Conservation (phyloP, 2,797 vertebrate species). For the Phrynocephalus guinanensis region DNA sequence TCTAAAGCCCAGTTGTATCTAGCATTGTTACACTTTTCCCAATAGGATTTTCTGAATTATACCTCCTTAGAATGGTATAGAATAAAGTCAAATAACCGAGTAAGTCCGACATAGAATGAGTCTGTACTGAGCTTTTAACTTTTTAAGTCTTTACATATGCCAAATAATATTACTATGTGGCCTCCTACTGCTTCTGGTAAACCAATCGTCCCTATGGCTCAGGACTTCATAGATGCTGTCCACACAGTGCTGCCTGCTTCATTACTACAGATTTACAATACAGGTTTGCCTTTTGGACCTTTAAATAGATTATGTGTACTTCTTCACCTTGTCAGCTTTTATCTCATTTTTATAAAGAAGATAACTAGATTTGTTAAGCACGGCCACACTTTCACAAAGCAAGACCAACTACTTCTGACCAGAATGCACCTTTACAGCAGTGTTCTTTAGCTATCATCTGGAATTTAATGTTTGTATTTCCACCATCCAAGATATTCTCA, state of each 20-base stretch:
- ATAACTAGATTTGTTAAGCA: constrained; percentile 53
- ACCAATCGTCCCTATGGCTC: not conserved
- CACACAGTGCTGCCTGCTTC: not conserved
- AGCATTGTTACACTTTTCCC: no score
- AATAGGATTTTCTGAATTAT: no score
- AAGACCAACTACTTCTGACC: constrained; percentile 34
- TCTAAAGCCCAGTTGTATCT: no score
- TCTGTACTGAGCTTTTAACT: no score
- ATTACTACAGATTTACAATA: not conserved
- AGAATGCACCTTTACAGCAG: not conserved
- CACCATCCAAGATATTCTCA: not conserved
- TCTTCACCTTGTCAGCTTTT: not conserved
- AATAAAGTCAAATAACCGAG: no score
- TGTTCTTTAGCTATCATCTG: not conserved
- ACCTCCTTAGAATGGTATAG: no score
- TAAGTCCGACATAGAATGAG: no score
- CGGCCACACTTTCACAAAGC: not conserved
- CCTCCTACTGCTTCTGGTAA: rapidly evolving
- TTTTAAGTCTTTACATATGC: not conserved
- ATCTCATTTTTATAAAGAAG: constrained; percentile 44
- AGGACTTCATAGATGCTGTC: not conserved
- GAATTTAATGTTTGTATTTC: not conserved
- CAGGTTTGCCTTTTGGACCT: constrained; percentile 12
- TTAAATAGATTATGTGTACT: constrained; percentile 46
- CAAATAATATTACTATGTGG: not conserved